Evolutionary conservation across 2,888 invertebrate genomes (phyloP), one percentile per base, ranked within the genome.

Genomic region (Drosophila buzzatii): DNA sequence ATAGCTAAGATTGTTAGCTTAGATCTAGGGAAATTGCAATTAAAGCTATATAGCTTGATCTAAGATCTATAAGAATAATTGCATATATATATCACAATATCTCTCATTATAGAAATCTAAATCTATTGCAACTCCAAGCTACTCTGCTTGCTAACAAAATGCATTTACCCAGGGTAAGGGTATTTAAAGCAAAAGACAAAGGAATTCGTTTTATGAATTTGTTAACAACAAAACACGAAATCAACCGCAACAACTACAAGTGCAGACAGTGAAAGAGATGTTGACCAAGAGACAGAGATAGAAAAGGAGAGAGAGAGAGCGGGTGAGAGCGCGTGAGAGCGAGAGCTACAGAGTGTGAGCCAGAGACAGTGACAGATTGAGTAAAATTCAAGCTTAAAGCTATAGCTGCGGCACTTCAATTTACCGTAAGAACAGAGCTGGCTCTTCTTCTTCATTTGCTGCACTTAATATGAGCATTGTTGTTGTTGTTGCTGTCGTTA

Each of bases 201-300:
- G 82, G 82, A 82, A 87, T 84, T 82, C 80, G 73, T 85, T 84
- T 85, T 87, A 82, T 85, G 85, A 87, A 84, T 84, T 85, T 87
- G 73, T 85, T 87, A 82, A 77, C 88, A 73, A 76, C 82, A 79
- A 87, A 72, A 83, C 75, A 67, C 74, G 70, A 82, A 85, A 87
- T 85, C 74, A 62, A 62, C 57, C 62, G 20, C 64, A 65, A 33
- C 49, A 57, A 53, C 47, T 52, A 37, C 67, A 82, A 79, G 61
- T 58, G 52, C 44, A 27, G 31, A 60, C 59, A 57, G 41, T 3
- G 51, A 41, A 31, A 39, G 51, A 27, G 55, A 37, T 20, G 20
- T 23, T 2, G 10, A 14, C 18, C 18, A 27, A 2, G n/a, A 0
- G 31, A 20, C 14, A 10, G 31, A 1, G n/a, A 12, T 5, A 20